These are phyloP conservation scores for Myioborus melanocephalus DNA, from an alignment of 2,797 vertebrate species.

Conservation along the genomic window DNA sequence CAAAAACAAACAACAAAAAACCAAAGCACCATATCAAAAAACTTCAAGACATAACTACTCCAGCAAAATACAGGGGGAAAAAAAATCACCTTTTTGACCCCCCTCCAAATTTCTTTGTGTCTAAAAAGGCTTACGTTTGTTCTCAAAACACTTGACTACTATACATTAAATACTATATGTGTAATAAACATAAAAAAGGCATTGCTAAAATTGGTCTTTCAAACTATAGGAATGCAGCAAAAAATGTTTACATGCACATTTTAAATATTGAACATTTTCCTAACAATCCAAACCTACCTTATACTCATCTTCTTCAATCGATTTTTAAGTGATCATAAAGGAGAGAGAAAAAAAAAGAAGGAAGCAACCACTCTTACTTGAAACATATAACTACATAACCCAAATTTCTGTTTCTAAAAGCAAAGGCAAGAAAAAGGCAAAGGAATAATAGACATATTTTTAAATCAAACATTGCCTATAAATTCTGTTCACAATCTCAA, in stretches of 20 bases:
- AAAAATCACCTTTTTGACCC: neutral
- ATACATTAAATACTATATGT: neutral
- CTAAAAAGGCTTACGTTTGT: neutral
- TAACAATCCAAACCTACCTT: conserved; percentile 30
- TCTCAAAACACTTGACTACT: neutral
- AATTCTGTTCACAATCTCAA: conserved; percentile 53
- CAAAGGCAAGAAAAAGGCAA: conserved; percentile 18
- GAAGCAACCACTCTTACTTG: neutral
- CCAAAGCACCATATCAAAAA: neutral
- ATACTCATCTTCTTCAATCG: neutral
- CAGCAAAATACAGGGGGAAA: neutral
- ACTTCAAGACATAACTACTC: neutral
- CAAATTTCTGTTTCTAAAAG: conserved; percentile 33
- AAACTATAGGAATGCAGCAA: neutral
- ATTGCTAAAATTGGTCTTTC: neutral
- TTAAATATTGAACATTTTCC: neutral
- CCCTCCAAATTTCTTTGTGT: neutral
- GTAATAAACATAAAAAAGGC: neutral
- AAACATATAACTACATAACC: neutral
- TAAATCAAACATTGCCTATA: conserved; percentile 20
- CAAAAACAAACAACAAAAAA: neutral
- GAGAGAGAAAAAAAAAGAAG: neutral
- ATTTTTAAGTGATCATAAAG: conserved; percentile 26
- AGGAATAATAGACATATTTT: conserved; percentile 16
- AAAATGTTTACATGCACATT: neutral